Conservation (phyloP, 2,797 vertebrate genomes). For the Premnoplex brunnescens region DNA sequence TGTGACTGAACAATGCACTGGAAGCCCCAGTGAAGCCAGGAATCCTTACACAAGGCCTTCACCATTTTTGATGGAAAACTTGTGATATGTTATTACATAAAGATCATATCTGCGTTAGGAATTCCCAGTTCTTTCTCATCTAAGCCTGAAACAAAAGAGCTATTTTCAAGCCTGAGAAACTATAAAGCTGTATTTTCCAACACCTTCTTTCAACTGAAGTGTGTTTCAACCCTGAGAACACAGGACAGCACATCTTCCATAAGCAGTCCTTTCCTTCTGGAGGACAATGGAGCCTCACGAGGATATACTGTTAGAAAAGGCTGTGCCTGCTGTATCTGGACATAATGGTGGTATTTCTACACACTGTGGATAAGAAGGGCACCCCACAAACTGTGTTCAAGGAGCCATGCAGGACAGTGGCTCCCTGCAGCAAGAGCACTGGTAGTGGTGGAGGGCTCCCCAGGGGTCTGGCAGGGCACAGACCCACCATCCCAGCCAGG, state of each 20-base stretch:
- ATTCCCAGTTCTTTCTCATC: neutral
- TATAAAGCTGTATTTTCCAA: neutral
- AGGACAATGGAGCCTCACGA: neutral
- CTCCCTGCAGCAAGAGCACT: neutral
- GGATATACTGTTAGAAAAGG: neutral
- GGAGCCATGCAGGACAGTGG: fast-evolving
- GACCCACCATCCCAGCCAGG: neutral
- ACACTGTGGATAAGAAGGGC: neutral
- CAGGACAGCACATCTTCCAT: neutral
- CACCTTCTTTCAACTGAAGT: neutral
- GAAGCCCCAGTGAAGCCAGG: neutral
- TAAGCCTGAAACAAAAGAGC: neutral
- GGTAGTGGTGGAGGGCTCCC: fast-evolving
- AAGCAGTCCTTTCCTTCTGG: neutral
- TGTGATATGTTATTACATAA: neutral
- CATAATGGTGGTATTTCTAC: neutral
- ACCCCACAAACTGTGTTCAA: neutral
- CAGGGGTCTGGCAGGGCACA: neutral
- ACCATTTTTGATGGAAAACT: neutral
- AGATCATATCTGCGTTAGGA: neutral
- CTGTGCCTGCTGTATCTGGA: neutral
- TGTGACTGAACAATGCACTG: neutral
- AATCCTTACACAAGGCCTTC: neutral
- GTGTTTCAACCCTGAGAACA: neutral
- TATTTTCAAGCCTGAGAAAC: neutral